Percentiles rank a stretch among this genome's conserved stretches.
These are phyloP conservation scores for Gnathonemus longibarbis DNA, from an alignment of 2,113 vertebrate genomes.

Conservation along the genomic window DNA sequence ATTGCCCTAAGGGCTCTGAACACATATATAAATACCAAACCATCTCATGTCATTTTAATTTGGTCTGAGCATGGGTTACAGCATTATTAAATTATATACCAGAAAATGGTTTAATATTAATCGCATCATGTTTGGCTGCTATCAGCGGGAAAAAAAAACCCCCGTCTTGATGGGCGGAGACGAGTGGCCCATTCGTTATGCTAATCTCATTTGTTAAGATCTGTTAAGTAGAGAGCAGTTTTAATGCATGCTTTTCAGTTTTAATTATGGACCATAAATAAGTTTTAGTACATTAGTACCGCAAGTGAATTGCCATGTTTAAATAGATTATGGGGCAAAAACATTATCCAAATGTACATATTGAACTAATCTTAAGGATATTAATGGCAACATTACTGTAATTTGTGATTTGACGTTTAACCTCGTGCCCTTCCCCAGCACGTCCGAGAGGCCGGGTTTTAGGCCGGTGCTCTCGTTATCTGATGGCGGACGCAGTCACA, in stretches of 20 bases:
- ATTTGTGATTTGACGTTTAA: constrained; percentile 59
- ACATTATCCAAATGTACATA: constrained; percentile 72
- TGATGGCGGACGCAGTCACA: background rate
- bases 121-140: constrained; percentile 67
- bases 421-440: constrained; percentile 37
- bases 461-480: background rate
- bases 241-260: constrained; percentile 74
- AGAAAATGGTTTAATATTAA: constrained; percentile 59
- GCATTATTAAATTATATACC: constrained; percentile 48
- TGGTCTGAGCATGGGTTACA: constrained; percentile 41
- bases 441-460: constrained; percentile 23
- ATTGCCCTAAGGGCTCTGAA: background rate
- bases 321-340: constrained; percentile 62
- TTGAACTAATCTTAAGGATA: constrained; percentile 51
- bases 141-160: constrained; percentile 51
- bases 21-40: background rate
- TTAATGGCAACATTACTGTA: constrained; percentile 52
- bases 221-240: constrained; percentile 71
- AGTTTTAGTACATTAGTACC: constrained; percentile 67
- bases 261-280: constrained; percentile 76
- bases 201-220: constrained; percentile 77
- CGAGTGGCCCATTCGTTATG: constrained; percentile 71
- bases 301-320: constrained; percentile 50
- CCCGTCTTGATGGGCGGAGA: constrained; percentile 43
- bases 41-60: background rate